Evolutionary conservation across 2,888 invertebrate species (phyloP), one percentile per base, ranked within the genome.

Genomic region (Mactromeris polynyma): DNA sequence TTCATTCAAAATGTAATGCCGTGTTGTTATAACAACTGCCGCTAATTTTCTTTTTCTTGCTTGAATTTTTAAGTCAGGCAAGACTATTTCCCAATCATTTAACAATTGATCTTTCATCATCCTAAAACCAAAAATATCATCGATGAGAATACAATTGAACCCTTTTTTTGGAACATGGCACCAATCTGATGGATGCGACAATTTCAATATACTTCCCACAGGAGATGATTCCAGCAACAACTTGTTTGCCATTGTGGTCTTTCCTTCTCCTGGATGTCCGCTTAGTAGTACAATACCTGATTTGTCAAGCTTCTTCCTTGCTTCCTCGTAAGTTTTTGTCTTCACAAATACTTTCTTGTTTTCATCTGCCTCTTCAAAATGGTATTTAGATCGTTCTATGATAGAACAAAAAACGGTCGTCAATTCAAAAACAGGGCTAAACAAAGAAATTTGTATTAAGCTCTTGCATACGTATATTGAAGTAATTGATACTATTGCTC

Each of bases 231-330:
- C 58, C 17, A 81, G 21, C 7, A 64, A n/a, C 21, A 81, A 26
- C 17, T 58, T 26, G 4, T 33, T 11, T 26, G 81, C 81, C 58
- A 81, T 58, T 33, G 54, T 58, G n/a, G 81, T 64, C 19, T 81
- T 81, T 38, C 81, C 64, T 58, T 81, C 81, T n/a, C 81, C 81
- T 54, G 81, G 51, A 64, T 81, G 31, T 0, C 81, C 81, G 14
- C 58, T 81, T 11, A 81, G 33, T 11, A 81, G n/a, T 2, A 51
- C 81, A n/a, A 81, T 51, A 19, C 40, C 64, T 2, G 58, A 21
- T 58, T 21, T 38, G 1, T 58, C 7, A 2, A 81, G 40, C 14
- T 38, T 36, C 19, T 81, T 4, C n/a, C 4, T 11, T 38, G 81
- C 81, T 38, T 38, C 11, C 11, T 58, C 17, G 38, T 81, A 81